Conservation (phyloP, 2,888 invertebrate species). For the Melieria picta region DNA sequence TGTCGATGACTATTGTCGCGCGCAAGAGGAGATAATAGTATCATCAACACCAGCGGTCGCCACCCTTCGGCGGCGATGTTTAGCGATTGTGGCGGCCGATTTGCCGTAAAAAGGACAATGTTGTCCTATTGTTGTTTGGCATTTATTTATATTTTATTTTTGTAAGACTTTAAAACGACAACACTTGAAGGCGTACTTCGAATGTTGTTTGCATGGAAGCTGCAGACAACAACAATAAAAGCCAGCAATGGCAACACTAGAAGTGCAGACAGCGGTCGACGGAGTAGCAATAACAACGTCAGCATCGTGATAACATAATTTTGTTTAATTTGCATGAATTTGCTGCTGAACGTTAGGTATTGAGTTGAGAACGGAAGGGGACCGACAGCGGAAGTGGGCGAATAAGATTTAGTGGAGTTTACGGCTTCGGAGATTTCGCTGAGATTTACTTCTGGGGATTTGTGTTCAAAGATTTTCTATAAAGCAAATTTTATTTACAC, state of each 20-base stretch:
- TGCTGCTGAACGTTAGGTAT: constrained; percentile 18
- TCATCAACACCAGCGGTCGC: constrained; percentile 58
- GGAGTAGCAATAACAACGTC: constrained; percentile 33
- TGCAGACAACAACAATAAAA: constrained; percentile 8
- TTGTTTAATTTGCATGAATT: constrained; percentile 58
- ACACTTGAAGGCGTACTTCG: constrained; percentile 44
- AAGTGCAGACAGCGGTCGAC: background rate
- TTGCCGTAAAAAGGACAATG: constrained; percentile 41
- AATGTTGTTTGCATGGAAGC: constrained; percentile 19
- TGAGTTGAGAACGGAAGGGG: background rate
- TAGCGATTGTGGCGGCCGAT: constrained; percentile 27
- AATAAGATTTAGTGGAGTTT: background rate
- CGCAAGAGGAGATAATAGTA: constrained; percentile 60
- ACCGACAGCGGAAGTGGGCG: background rate
- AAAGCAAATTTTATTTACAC: background rate
- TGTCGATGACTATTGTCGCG: constrained; percentile 36
- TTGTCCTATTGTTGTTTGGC: constrained; percentile 12
- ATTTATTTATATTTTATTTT: constrained; percentile 16
- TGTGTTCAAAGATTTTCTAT: background rate
- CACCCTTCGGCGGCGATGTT: constrained; percentile 30
- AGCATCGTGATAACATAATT: constrained; percentile 54
- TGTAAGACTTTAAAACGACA: constrained; percentile 5
- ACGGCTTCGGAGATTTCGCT: too few relatives aligned
- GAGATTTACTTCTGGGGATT: too few relatives aligned
- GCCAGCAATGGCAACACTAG: background rate